Evolutionary conservation across 2,797 vertebrate species (phyloP).

Genomic region (Tenualosa ilisha): DNA sequence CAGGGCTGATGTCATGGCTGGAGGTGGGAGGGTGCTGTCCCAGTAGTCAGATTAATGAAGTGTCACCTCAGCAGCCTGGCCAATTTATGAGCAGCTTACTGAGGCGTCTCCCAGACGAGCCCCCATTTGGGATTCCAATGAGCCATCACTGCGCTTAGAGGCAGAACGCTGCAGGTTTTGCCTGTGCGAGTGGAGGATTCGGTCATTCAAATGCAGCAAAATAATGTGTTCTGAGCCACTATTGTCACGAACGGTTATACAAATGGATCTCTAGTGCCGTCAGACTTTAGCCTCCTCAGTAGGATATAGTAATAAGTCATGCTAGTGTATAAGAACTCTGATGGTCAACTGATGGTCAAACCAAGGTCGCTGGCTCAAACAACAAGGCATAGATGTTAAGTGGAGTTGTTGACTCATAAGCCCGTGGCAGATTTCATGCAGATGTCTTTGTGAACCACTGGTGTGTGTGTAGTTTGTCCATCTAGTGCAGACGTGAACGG

Average conservation of each 20-base stretch:
- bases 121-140: slow-evolving; percentile 4
- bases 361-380: too few species aligned
- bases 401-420: background rate
- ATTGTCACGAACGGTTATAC: background rate
- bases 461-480: background rate
- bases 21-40: slow-evolving; percentile 22
- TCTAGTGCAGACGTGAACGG: background rate
- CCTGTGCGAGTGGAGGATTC: background rate
- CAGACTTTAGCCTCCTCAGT: background rate
- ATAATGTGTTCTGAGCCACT: background rate
- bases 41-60: slow-evolving; percentile 61
- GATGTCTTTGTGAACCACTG: background rate
- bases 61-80: slow-evolving; percentile 46
- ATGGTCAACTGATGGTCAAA: too few species aligned
- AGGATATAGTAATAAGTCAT: background rate
- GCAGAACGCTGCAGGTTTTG: background rate
- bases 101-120: background rate
- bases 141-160: background rate
- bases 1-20: background rate
- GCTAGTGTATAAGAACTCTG: background rate
- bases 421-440: background rate
- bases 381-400: too few species aligned
- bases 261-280: background rate
- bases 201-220: background rate
- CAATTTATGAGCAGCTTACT: slow-evolving; percentile 54